Evolutionary conservation across 2,113 vertebrate species (phyloP).

Genomic region (Polypterus bichir): DNA sequence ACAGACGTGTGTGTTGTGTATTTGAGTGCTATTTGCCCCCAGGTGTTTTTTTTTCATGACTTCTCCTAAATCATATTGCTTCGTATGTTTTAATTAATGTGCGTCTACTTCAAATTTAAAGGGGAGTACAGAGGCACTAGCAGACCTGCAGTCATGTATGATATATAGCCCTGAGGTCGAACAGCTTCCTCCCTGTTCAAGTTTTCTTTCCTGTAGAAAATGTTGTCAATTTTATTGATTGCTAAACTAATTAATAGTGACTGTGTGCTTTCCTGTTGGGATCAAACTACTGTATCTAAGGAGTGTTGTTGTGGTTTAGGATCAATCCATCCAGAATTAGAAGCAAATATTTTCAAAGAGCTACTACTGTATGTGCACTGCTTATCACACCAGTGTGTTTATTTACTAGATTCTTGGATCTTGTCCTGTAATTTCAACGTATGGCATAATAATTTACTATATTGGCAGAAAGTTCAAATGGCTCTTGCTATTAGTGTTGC

Average conservation of each 20-base stretch:
- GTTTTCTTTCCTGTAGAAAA: not conserved
- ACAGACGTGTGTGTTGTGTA: too few relatives aligned
- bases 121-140: not conserved
- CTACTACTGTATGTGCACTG: not conserved
- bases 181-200: slow-evolving; percentile 3
- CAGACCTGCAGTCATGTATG: slow-evolving; percentile 9
- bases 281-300: not conserved
- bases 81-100: slow-evolving; percentile 15
- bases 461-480: too few relatives aligned
- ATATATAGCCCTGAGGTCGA: slow-evolving; percentile 15
- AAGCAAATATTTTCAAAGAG: not conserved
- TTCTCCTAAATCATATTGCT: not conserved
- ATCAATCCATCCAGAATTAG: not conserved
- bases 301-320: not conserved
- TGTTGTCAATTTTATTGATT: slow-evolving; percentile 14
- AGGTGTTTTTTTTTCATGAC: slow-evolving; percentile 2
- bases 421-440: too few relatives aligned
- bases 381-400: not conserved
- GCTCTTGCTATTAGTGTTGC: too few relatives aligned
- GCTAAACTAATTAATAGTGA: slow-evolving; percentile 5
- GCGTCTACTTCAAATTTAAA: not conserved
- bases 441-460: too few relatives aligned
- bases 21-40: too few relatives aligned
- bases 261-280: not conserved
- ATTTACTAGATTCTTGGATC: not conserved